Evolutionary conservation across 2,797 vertebrate species (phyloP).

Genomic region (Premnoplex brunnescens): DNA sequence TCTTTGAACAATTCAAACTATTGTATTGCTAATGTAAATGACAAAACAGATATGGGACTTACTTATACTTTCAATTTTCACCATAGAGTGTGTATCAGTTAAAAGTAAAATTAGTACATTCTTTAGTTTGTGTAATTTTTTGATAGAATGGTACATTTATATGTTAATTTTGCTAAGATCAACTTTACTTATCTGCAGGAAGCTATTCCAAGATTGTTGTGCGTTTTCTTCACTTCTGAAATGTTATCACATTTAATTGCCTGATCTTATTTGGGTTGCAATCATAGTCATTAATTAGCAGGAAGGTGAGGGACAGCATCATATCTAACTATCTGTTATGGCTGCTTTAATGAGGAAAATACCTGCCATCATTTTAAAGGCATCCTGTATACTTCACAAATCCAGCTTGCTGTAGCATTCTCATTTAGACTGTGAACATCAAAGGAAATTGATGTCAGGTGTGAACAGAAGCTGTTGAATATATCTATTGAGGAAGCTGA

Average conservation of each 20-base stretch:
- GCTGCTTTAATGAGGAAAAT: constrained; percentile 89
- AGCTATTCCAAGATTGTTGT: constrained; percentile 78
- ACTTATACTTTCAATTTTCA: constrained; percentile 44
- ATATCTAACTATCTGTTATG: constrained; percentile 86
- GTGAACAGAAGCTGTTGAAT: constrained; percentile 87
- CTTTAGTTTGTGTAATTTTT: constrained; percentile 68
- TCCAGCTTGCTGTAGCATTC: constrained; percentile 84
- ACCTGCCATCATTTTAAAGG: constrained; percentile 85
- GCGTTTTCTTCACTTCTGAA: constrained; percentile 83
- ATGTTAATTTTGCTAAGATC: constrained; percentile 82
- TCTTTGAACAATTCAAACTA: constrained; percentile 21
- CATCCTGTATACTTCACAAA: constrained; percentile 82
- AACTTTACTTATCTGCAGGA: constrained; percentile 81
- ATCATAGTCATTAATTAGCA: constrained; percentile 91
- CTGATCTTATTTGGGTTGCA: constrained; percentile 87
- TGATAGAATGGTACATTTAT: constrained; percentile 80
- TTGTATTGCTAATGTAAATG: not conserved
- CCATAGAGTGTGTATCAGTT: constrained; percentile 72
- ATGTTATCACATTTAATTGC: constrained; percentile 94
- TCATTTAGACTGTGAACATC: constrained; percentile 88
- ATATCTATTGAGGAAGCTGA: constrained; percentile 81
- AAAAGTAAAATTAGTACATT: constrained; percentile 77
- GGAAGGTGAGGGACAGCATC: constrained; percentile 90
- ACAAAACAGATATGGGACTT: constrained; percentile 7
- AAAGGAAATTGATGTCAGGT: constrained; percentile 90